A percentile compares a stretch with the other conserved stretches of the same genome.
Conservation (phyloP, 2,888 invertebrate genomes). For the Heteromyza rotundicornis region DNA sequence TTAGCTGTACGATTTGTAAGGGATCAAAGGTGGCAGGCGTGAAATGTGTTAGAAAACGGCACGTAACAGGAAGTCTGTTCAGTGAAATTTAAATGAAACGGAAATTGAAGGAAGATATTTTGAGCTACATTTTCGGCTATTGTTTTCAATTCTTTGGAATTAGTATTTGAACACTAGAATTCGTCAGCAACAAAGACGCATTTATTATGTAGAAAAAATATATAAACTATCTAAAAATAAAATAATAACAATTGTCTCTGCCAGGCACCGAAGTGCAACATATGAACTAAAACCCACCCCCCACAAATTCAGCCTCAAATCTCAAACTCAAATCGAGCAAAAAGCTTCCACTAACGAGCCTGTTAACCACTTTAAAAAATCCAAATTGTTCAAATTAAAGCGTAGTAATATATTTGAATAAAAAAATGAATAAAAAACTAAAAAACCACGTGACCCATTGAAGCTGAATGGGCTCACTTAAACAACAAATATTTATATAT, state of each 20-base stretch:
- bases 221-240: too few relatives aligned
- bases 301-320: too few relatives aligned
- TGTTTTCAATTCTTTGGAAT: too few relatives aligned
- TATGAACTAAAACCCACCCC: neutral
- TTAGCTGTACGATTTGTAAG: neutral
- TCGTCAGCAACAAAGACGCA: too few relatives aligned
- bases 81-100: slow-evolving; percentile 29
- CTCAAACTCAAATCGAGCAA: neutral
- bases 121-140: too few relatives aligned
- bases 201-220: too few relatives aligned
- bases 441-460: neutral
- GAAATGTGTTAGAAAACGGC: slow-evolving; percentile 13
- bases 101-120: slow-evolving; percentile 29
- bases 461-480: neutral
- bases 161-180: too few relatives aligned
- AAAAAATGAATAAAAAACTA: neutral
- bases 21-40: neutral
- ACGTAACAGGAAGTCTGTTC: slow-evolving; percentile 40
- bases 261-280: too few relatives aligned
- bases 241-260: too few relatives aligned
- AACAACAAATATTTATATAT: neutral
- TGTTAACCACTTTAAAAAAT: neutral
- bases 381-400: neutral
- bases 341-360: neutral
- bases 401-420: slow-evolving; percentile 5